Evolutionary conservation across 2,888 invertebrate genomes (phyloP), one percentile per base, ranked within the genome.

Genomic region (Standfussiana lucernea): DNA sequence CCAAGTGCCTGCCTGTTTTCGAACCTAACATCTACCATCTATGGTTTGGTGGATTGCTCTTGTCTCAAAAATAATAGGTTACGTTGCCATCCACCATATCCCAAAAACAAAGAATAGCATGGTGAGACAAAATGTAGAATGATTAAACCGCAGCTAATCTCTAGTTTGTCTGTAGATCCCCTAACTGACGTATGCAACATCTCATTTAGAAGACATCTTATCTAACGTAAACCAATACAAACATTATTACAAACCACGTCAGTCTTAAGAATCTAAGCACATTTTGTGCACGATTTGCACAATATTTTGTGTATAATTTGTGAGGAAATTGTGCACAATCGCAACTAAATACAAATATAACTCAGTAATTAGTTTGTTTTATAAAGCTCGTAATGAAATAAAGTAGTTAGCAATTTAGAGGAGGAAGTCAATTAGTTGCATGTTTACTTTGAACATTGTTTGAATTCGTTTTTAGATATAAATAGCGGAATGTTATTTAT

Each of bases 331-430:
- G 28, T 71, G 47, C 47, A 37, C 56, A 75, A 75, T 56, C 45
- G 15, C 64, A 45, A 62, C 65, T 75, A 72, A 80, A 83, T 72
- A 59, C 28, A 71, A 79, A 32, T 47, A 32, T 11, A 28, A 56
- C 59, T 45, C 32, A 35, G 37, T 83, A 83, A 83, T 83, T 75
- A 75, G 84, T 70, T 72, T 50, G 69, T 67, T 35, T 69, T 42
- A 45, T 61, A 53, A 65, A 82, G 59, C 72, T 72, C 15, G n/a
- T 28, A 56, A 64, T 59, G 69, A 70, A 83, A 75, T 70, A 80
- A 69, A 67, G 18, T 35, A 15, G 42, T 75, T 62, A 37, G 67
- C 62, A 32, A 37, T 66, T 79, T 50, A 13, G 10, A 15, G 35
- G 61, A 75, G 75, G 62, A 80, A 83, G 69, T 42, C 35, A 75